Conservation (phyloP, 2,797 vertebrate species). For the Acomys russatus region DNA sequence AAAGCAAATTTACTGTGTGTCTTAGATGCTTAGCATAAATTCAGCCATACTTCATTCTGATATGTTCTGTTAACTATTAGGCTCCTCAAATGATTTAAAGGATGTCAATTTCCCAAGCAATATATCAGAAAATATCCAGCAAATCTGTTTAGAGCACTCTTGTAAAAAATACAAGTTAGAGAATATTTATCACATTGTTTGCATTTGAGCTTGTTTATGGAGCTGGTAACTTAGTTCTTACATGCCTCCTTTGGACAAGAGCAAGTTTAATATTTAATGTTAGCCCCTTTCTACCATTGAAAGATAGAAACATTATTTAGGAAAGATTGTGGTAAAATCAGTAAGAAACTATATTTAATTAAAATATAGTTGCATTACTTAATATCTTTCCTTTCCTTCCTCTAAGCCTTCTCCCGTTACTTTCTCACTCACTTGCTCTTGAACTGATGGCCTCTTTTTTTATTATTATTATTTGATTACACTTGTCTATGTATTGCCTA, state of each 20-base stretch:
- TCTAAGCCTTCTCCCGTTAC: background rate
- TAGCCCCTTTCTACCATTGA: conserved; percentile 58
- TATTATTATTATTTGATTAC: background rate
- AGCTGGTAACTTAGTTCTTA: conserved; percentile 70
- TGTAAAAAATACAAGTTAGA: conserved; percentile 80
- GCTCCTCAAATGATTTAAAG: conserved; percentile 78
- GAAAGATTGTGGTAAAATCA: background rate
- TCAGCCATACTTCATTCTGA: conserved; percentile 77
- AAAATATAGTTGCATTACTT: background rate
- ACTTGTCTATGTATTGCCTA: background rate
- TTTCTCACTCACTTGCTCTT: background rate
- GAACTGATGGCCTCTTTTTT: background rate
- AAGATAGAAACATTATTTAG: conserved; percentile 70
- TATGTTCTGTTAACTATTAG: conserved; percentile 77
- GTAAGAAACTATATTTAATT: conserved; percentile 39
- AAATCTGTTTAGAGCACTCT: conserved; percentile 69
- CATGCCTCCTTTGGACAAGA: conserved; percentile 67
- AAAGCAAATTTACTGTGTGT: conserved; percentile 73
- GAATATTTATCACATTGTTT: conserved; percentile 82
- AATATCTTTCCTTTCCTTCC: background rate
- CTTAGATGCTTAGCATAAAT: conserved; percentile 84
- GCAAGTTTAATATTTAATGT: conserved; percentile 80
- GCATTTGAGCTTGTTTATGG: conserved; percentile 64
- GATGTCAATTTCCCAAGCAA: conserved; percentile 78
- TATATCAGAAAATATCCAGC: conserved; percentile 81